phyloP scores from a whole-genome alignment of 2,888 invertebrate genomes.

The Cerceris ruficornis region DNA sequence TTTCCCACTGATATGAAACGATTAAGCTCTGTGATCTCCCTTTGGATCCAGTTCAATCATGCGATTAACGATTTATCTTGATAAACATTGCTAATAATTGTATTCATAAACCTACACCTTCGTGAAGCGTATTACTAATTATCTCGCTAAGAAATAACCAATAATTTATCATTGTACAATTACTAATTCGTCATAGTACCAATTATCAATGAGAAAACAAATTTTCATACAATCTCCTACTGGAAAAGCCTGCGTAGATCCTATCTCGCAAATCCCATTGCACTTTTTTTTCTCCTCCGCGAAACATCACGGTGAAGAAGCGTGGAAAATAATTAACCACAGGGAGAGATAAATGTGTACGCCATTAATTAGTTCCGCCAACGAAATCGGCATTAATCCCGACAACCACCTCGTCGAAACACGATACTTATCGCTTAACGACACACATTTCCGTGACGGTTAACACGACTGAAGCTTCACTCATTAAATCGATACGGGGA shows the following conservation, averaged over 20 bases:
- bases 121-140: too few relatives aligned
- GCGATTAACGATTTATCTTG: conserved; percentile 25
- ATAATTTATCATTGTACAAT: too few relatives aligned
- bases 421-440: not conserved
- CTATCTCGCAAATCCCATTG: too few relatives aligned
- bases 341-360: not conserved
- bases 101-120: too few relatives aligned
- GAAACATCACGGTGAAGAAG: not conserved
- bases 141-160: too few relatives aligned
- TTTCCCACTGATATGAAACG: conserved; percentile 58
- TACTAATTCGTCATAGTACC: too few relatives aligned
- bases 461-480: not conserved
- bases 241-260: too few relatives aligned
- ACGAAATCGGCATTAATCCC: too few relatives aligned
- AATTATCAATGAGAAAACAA: too few relatives aligned
- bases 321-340: not conserved
- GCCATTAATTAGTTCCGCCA: not conserved
- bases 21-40: conserved; percentile 58
- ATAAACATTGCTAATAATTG: too few relatives aligned
- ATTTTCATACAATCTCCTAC: too few relatives aligned
- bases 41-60: conserved; percentile 34
- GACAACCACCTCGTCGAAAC: too few relatives aligned
- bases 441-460: not conserved
- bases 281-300: not conserved
- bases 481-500: conserved; percentile 40